Evolutionary conservation across 2,113 vertebrate species (phyloP), one percentile per base, ranked within the genome.

Genomic region (Hippocampus guttulatus): DNA sequence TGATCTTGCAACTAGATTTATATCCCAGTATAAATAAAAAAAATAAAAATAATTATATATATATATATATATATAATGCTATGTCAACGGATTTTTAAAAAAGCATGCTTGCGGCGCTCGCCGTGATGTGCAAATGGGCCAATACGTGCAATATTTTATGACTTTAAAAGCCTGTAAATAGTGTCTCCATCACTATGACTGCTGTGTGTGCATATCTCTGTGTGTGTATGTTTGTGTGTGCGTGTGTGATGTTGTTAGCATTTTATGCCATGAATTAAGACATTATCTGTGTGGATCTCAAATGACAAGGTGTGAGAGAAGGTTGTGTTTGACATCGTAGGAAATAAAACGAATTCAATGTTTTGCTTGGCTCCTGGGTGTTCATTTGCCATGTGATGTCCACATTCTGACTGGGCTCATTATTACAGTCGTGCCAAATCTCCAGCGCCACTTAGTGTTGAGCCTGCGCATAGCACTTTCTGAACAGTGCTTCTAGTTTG

Each of bases 111-210:
- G 92, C 80, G 85, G 87, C 81, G 58, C 55, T 80, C 3, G 87
- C 90, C 92, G 80, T 94, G 95, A 95, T 91, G 93, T 93, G 95
- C 93, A 90, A 33, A 96, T 95, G 95, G 96, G 96, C 96, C 96
- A 97, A 95, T 93, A 96, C 93, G 96, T 98, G 96, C 96, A 98
- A 98, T 98, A 98, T 95, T 97, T 95, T 94, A 93, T 93, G 90
- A 95, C 92, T 93, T 94, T 30, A 20, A 93, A 91, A 94, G 88
- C 91, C 86, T 95, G 95, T 97, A 95, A 91, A 95, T 95, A 96
- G 92, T 93, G 76, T 82, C 89, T 90, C 92, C 92, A 83, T 76
- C 81, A 63, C 49, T 41, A 83, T 86, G 69, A 77, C 80, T 86
- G 76, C 81, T 66, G 82, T 71, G 71, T 33, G 47, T 20, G 74